A percentile compares a stretch with the other conserved stretches of the same genome.
Conservation (phyloP, 2,797 vertebrate genomes). For the Bradypus variegatus region DNA sequence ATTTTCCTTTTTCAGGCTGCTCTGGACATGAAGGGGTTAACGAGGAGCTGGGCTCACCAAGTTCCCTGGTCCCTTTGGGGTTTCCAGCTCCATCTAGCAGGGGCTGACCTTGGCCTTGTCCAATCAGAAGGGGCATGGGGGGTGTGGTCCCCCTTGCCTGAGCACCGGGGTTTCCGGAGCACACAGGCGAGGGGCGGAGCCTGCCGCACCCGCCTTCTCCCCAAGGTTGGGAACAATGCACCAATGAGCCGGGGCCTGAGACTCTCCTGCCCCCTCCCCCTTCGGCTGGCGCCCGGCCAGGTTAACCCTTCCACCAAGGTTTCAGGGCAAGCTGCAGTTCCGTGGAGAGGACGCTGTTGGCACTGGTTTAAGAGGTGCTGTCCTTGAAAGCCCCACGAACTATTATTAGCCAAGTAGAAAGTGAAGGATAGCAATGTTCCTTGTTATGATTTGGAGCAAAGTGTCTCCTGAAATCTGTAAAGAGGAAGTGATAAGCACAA, state of each 20-base stretch:
- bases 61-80: conserved; percentile 70
- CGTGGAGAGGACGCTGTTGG: background rate
- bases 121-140: conserved; percentile 78
- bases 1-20: conserved; percentile 32
- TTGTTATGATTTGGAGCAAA: background rate
- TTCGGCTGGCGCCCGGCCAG: conserved; percentile 35
- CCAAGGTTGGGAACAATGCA: conserved; percentile 49
- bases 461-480: background rate
- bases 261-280: conserved; percentile 17
- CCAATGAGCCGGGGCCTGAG: conserved; percentile 42
- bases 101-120: conserved; percentile 77
- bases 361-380: conserved; percentile 6
- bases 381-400: background rate
- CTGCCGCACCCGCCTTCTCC: background rate
- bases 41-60: conserved; percentile 60
- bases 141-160: conserved; percentile 75
- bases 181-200: conserved; percentile 70
- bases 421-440: background rate
- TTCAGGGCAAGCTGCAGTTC: conserved; percentile 9
- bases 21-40: conserved; percentile 62
- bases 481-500: background rate
- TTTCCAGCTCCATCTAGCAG: conserved; percentile 82
- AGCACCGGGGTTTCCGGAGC: conserved; percentile 80
- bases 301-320: conserved; percentile 54
- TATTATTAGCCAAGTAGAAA: conserved; percentile 19